Percentiles rank a stretch among this genome's conserved stretches.
Evolutionary conservation across 2,113 vertebrate species (phyloP).

Genomic region (Casuarius casuarius): DNA sequence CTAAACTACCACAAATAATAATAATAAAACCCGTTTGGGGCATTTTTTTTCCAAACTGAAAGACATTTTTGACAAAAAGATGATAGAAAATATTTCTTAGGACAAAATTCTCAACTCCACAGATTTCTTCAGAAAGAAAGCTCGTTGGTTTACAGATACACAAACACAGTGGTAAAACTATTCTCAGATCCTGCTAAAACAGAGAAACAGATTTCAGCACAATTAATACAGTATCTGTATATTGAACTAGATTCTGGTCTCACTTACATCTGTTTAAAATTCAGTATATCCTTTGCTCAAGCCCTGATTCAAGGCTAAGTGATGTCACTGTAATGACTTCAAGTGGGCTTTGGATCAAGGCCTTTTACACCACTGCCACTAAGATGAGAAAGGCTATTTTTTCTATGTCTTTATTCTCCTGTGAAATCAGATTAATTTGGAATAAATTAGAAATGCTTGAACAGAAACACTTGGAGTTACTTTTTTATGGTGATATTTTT

Average conservation of each 20-base stretch:
- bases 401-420: not conserved
- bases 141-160: not conserved
- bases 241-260: not conserved
- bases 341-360: not conserved
- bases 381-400: not conserved
- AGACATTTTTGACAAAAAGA: not conserved
- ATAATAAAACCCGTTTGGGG: accelerated
- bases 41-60: not conserved
- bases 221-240: not conserved
- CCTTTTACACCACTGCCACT: not conserved
- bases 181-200: not conserved
- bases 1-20: not conserved
- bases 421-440: not conserved
- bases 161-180: not conserved
- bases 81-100: not conserved
- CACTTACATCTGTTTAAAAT: not conserved
- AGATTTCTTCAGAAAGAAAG: not conserved
- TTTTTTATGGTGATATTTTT: not conserved
- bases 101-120: not conserved
- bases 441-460: conserved; percentile 12
- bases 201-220: not conserved
- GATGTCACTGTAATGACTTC: not conserved
- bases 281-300: not conserved
- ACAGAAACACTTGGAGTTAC: not conserved
- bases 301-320: not conserved